These are phyloP conservation scores for Phthorimaea operculella DNA, from an alignment of 1,140 invertebrate species.

Conservation along the genomic window DNA sequence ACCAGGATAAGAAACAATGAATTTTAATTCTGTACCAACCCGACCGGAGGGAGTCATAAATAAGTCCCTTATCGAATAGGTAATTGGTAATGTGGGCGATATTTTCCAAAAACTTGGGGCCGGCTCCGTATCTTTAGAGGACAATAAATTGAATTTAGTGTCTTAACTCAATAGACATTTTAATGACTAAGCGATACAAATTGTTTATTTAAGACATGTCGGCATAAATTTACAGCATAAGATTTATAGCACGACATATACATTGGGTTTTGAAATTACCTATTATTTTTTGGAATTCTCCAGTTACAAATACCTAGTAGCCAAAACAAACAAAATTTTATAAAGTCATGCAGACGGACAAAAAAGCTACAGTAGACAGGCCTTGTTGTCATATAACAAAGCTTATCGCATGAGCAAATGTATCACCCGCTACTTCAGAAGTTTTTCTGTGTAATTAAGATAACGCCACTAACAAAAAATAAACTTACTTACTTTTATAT, in stretches of 20 bases:
- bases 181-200: slow-evolving; percentile 36
- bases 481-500: neutral
- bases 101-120: slow-evolving; percentile 36
- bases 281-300: too few relatives aligned
- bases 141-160: slow-evolving; percentile 49
- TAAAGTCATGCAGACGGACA: too few relatives aligned
- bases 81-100: slow-evolving; percentile 60
- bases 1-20: slow-evolving; percentile 65
- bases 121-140: slow-evolving; percentile 6
- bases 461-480: slow-evolving; percentile 19
- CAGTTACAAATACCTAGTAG: too few relatives aligned
- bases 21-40: slow-evolving; percentile 55
- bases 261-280: too few relatives aligned
- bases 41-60: slow-evolving; percentile 44
- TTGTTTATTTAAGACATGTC: slow-evolving; percentile 12
- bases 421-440: slow-evolving; percentile 47
- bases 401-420: slow-evolving; percentile 29
- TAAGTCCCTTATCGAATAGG: slow-evolving; percentile 59
- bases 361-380: too few relatives aligned
- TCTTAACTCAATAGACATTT: slow-evolving; percentile 28
- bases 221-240: neutral
- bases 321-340: too few relatives aligned
- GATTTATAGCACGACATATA: too few relatives aligned
- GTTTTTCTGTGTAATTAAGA: slow-evolving; percentile 36
- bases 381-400: neutral